Conservation (phyloP, 2,113 vertebrate species). For the Bucco capensis region DNA sequence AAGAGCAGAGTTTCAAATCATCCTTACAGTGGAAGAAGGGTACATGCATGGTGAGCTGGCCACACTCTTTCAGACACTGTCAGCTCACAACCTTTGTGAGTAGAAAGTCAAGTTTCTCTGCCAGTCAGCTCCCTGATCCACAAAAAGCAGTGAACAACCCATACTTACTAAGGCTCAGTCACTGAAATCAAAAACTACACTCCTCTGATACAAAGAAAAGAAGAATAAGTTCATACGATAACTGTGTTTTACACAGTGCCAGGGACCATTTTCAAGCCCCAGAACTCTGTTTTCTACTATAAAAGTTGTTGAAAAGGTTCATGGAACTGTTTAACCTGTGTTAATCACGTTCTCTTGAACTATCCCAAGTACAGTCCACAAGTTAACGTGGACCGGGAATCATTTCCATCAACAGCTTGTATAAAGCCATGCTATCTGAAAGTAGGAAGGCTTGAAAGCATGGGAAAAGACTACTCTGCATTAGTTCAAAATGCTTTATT, state of each 20-base stretch:
- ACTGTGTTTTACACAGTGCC: neutral
- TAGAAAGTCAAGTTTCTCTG: neutral
- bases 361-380: neutral
- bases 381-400: neutral
- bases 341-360: neutral
- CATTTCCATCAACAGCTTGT: neutral
- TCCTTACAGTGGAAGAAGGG: neutral
- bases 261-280: neutral
- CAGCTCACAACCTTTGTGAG: neutral
- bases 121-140: neutral
- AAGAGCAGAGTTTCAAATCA: neutral
- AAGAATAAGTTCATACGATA: neutral
- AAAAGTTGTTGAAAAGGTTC: neutral
- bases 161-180: neutral
- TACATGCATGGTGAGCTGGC: neutral
- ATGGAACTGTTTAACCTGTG: accelerated
- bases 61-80: neutral
- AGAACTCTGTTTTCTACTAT: neutral
- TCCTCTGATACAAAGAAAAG: neutral
- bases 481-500: neutral
- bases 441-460: neutral
- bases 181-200: neutral
- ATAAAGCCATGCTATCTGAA: neutral
- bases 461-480: neutral
- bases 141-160: neutral